Evolutionary conservation across 2,888 invertebrate genomes (phyloP).

Genomic region (Sipunculus nudus): DNA sequence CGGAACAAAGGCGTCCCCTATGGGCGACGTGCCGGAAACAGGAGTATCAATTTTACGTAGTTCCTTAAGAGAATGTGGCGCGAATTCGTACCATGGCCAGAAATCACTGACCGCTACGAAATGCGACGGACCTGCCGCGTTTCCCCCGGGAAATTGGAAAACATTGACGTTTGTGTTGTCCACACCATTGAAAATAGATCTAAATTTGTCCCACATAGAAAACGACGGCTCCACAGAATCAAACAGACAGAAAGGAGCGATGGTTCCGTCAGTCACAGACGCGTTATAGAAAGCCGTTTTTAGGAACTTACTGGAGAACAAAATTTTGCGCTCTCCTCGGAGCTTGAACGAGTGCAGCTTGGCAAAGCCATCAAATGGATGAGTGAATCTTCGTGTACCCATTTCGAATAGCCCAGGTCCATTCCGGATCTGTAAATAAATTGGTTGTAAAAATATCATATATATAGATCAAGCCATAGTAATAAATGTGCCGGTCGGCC

Average conservation of each 20-base stretch:
- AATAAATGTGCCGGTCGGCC: too few relatives aligned
- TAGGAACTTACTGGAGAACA: slow-evolving; percentile 50
- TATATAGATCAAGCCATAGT: not conserved
- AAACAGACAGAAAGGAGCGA: slow-evolving; percentile 55
- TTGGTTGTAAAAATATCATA: not conserved
- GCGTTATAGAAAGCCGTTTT: slow-evolving; percentile 47
- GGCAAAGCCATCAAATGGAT: slow-evolving; percentile 53
- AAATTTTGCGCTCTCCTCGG: slow-evolving; percentile 39
- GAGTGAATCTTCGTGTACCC: slow-evolving; percentile 43
- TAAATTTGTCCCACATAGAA: slow-evolving; percentile 41
- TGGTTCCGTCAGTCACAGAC: slow-evolving; percentile 41
- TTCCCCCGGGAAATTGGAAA: slow-evolving; percentile 36
- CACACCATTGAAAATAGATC: slow-evolving; percentile 50
- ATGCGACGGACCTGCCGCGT: slow-evolving; percentile 19
- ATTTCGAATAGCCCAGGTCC: slow-evolving; percentile 53
- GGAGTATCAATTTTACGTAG: slow-evolving; percentile 13
- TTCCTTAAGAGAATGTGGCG: slow-evolving; percentile 40
- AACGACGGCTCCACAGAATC: slow-evolving; percentile 51
- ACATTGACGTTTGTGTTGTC: slow-evolving; percentile 62
- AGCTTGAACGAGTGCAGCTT: slow-evolving; percentile 52
- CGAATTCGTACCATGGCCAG: slow-evolving; percentile 54
- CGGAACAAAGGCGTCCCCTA: slow-evolving; percentile 41
- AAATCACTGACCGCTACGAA: slow-evolving; percentile 57
- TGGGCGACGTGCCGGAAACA: not conserved
- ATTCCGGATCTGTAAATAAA: slow-evolving; percentile 43